Base-by-base conservation (phyloP, 2,797 vertebrate species). In the Choloepus didactylus region DNA sequence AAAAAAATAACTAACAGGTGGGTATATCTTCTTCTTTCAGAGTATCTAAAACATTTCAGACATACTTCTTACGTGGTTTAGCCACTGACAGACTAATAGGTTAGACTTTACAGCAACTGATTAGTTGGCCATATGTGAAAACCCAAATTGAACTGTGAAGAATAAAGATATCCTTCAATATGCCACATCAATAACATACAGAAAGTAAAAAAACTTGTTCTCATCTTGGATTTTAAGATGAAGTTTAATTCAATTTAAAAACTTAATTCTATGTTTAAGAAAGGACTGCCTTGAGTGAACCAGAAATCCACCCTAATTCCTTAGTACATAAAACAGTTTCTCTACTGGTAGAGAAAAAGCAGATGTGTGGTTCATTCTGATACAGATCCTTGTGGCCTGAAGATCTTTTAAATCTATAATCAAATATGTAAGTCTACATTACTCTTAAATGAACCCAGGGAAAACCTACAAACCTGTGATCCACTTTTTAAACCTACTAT, bases 401-500 rank as follows among this genome's bases (percentile, higher is more conserved):
- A 69, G n/a, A 60, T 72, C 62, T 84, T 92, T 95, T 75, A 89
- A 69, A 92, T 95, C n/a, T 82, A 46, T 51, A 51, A 31, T 67
- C 73, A 86, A 96, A 83, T 31, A 60, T 56, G 51, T 76, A 95
- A 95, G 14, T 86, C 69, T 79, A 14, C 35, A 67, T 73, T 25
- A 66, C 54, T 92, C 76, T 80, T 49, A 87, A 83, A 80, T 9
- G 66, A 94, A 80, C 38, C 23, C 51, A 75, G 44, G 56, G 67
- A 93, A 91, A 95, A 76, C 9, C 41, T 46, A 81, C 5, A 95
- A 77, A 91, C 19, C 27, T 69, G n/a, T 60, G 59, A 91, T 56
- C 54, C n/a, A 73, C 7, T 49, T 92, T 87, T 80, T 72, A 81
- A 89, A 49, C 18, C 9, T 66, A 64, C 44, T 35, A 41, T 6